A percentile compares a stretch with the other conserved stretches of the same genome.
phyloP scores from a whole-genome alignment of 2,797 vertebrate genomes.

The Lycodopsis pacificus region DNA sequence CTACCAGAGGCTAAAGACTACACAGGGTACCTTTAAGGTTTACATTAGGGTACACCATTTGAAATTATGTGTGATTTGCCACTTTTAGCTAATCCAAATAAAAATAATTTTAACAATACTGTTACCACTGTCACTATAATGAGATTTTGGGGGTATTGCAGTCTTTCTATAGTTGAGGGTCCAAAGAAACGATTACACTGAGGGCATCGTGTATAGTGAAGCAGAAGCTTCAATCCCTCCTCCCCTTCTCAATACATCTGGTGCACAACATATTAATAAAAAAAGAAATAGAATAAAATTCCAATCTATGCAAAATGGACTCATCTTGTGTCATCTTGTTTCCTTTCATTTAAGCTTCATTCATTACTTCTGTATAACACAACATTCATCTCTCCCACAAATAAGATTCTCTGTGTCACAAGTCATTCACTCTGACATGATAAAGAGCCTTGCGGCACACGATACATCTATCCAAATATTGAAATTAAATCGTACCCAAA shows the following conservation, averaged over 20 bases:
- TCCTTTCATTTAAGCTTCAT: not conserved
- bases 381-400: not conserved
- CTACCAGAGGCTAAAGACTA: not conserved
- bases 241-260: not conserved
- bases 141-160: not conserved
- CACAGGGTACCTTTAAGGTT: not conserved
- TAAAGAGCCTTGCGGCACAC: not conserved
- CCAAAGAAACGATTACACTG: not conserved
- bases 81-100: not conserved
- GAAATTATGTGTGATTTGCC: not conserved
- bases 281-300: not conserved
- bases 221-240: not conserved
- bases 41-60: not conserved
- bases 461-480: slow-evolving; percentile 15
- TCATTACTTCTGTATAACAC: not conserved
- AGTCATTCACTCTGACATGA: slow-evolving; percentile 3
- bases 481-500: slow-evolving; percentile 22
- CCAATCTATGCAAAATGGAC: not conserved
- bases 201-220: not conserved
- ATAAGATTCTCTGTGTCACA: not conserved
- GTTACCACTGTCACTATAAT: not conserved
- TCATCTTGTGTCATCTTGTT: slow-evolving; percentile 1
- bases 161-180: not conserved
- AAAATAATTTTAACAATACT: too few species aligned
- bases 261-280: not conserved